These are phyloP conservation scores for Globia sparganii DNA, from an alignment of 2,888 invertebrate species.

Conservation along the genomic window DNA sequence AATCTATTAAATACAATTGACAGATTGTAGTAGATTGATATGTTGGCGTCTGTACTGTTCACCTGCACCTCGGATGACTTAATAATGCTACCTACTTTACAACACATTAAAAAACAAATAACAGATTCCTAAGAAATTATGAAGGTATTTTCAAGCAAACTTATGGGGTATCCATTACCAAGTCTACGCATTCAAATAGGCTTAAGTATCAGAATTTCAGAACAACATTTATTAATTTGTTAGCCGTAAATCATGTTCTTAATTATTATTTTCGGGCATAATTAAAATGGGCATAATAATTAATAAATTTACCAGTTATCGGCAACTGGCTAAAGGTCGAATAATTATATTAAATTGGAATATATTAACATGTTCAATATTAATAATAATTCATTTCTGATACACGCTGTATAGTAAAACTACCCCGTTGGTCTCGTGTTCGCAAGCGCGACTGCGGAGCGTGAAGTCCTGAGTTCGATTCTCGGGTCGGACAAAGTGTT, in stretches of 20 bases:
- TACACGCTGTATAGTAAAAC: too few species aligned
- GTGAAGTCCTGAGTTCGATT: too few species aligned
- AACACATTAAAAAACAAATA: neutral
- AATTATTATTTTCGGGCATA: slow-evolving; percentile 16
- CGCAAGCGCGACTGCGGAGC: too few species aligned
- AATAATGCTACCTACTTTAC: neutral
- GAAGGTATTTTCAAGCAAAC: slow-evolving; percentile 2
- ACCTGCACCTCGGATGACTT: too few species aligned
- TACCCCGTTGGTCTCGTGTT: too few species aligned
- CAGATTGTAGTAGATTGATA: too few species aligned
- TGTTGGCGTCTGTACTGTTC: too few species aligned
- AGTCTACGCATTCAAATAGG: slow-evolving; percentile 6
- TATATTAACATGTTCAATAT: neutral
- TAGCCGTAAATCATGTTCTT: slow-evolving; percentile 15
- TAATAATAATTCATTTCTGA: too few species aligned
- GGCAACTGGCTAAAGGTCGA: neutral
- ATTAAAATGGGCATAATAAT: slow-evolving; percentile 22
- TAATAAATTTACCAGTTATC: neutral
- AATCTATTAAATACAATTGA: too few species aligned
- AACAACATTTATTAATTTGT: slow-evolving; percentile 22
- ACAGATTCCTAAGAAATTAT: neutral
- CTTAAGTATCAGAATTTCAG: slow-evolving; percentile 16
- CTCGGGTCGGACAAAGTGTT: too few species aligned
- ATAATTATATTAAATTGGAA: neutral
- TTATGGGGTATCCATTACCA: slow-evolving; percentile 4